A percentile compares a stretch with the other conserved stretches of the same genome.
These are phyloP conservation scores for Protonemura montana DNA, from an alignment of 2,888 invertebrate species.

Conservation along the genomic window DNA sequence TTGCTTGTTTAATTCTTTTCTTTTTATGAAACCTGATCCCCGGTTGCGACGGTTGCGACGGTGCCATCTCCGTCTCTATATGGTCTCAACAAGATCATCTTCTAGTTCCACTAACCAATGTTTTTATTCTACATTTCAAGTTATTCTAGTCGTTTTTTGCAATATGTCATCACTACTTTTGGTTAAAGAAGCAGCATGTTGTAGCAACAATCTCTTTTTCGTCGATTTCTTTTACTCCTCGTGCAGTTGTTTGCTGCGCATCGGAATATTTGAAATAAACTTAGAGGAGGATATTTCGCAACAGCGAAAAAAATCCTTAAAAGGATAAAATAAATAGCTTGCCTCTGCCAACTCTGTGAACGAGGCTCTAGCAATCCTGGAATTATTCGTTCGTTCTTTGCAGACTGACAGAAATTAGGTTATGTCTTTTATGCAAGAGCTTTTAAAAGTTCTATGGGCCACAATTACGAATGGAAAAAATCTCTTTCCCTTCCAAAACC, in stretches of 20 bases:
- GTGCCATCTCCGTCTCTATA: conserved; percentile 24
- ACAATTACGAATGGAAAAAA: background rate
- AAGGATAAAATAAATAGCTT: background rate
- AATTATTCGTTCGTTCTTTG: background rate
- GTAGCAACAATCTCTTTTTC: conserved; percentile 3
- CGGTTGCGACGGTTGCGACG: background rate
- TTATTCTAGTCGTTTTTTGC: conserved; percentile 25
- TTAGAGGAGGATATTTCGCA: background rate
- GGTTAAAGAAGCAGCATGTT: background rate
- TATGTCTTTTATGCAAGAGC: background rate
- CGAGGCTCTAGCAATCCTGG: background rate
- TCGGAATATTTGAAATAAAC: background rate
- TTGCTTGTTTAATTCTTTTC: background rate
- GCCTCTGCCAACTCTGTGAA: background rate
- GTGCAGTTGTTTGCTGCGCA: background rate
- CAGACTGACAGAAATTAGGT: background rate
- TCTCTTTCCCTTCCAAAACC: background rate
- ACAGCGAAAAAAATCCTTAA: background rate
- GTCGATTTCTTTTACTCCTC: background rate
- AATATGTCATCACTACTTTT: conserved; percentile 29
- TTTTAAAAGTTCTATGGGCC: background rate
- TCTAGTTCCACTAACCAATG: conserved; percentile 19
- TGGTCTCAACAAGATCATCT: conserved; percentile 20
- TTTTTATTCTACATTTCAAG: background rate
- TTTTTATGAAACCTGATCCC: conserved; percentile 2